Evolutionary conservation across 2,888 invertebrate genomes (phyloP).

Genomic region (Drosophila kokeensis): DNA sequence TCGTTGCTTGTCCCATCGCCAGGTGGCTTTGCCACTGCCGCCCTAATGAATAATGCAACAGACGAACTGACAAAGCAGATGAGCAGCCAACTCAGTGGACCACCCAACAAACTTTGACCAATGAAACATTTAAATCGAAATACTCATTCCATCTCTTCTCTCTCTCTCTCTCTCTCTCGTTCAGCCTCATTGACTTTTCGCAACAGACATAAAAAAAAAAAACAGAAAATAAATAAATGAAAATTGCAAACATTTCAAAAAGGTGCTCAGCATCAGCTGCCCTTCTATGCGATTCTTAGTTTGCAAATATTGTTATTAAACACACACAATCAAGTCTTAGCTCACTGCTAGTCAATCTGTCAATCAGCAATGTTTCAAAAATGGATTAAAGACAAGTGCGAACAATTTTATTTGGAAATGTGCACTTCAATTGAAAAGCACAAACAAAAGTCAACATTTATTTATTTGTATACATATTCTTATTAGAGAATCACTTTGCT

Average conservation of each 20-base stretch:
- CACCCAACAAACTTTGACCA: slow-evolving; percentile 63
- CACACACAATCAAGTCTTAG: neutral
- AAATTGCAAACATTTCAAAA: neutral
- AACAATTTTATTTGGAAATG: neutral
- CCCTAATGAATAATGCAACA: slow-evolving; percentile 61
- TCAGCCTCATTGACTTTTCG: slow-evolving; percentile 18
- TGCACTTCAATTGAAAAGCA: neutral
- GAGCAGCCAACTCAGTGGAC: slow-evolving; percentile 50
- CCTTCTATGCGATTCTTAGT: slow-evolving; percentile 27
- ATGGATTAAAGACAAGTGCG: neutral
- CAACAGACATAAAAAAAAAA: slow-evolving; percentile 3
- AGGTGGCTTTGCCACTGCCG: slow-evolving; percentile 29
- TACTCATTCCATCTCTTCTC: slow-evolving; percentile 6
- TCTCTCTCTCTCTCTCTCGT: no score
- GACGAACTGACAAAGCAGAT: slow-evolving; percentile 58
- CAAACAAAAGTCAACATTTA: neutral
- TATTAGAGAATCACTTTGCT: neutral
- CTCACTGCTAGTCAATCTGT: neutral
- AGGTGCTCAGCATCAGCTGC: slow-evolving; percentile 1
- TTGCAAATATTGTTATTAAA: neutral
- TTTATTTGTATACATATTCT: neutral
- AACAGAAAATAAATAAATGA: slow-evolving; percentile 2
- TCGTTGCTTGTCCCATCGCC: slow-evolving; percentile 36
- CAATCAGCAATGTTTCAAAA: neutral
- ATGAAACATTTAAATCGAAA: slow-evolving; percentile 76